These are phyloP conservation scores for Megaleporinus macrocephalus DNA, from an alignment of 2,113 vertebrate genomes.

Conservation along the genomic window DNA sequence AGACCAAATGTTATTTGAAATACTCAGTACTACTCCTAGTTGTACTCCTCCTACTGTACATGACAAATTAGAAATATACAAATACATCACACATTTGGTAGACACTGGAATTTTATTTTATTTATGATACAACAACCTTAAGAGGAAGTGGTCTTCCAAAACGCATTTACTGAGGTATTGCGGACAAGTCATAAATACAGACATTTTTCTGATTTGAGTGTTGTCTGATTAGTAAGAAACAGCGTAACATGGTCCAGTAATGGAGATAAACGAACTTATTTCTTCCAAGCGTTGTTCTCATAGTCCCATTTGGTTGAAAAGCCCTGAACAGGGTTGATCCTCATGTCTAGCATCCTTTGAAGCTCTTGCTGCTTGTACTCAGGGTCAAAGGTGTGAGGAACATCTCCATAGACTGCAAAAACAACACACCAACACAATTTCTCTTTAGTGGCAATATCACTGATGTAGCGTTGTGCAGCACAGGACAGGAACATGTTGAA, in stretches of 20 bases:
- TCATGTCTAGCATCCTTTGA: conserved; percentile 93
- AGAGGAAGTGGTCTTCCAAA: conserved; percentile 78
- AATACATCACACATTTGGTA: conserved; percentile 48
- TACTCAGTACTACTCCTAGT: too few species aligned
- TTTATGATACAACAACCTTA: conserved; percentile 76
- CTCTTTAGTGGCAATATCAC: background rate
- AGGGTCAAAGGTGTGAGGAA: conserved; percentile 84
- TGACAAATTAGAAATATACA: background rate
- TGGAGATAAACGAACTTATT: conserved; percentile 73
- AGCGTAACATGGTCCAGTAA: conserved; percentile 56
- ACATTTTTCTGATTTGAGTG: conserved; percentile 59
- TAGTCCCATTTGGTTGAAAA: conserved; percentile 91
- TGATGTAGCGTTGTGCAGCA: background rate
- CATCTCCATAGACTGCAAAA: conserved; percentile 82
- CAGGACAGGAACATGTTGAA: background rate
- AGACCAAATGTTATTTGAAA: too few species aligned
- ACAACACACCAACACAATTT: conserved; percentile 14
- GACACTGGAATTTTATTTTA: conserved; percentile 81
- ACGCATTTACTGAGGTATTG: conserved; percentile 72
- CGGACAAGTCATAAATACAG: conserved; percentile 71
- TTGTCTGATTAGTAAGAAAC: conserved; percentile 46
- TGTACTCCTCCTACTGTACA: background rate
- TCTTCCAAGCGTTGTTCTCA: conserved; percentile 95
- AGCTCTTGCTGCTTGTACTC: conserved; percentile 87
- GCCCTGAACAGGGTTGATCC: conserved; percentile 85